phyloP scores from a whole-genome alignment of 2,113 vertebrate genomes.

The Illadopsis cleaveri region DNA sequence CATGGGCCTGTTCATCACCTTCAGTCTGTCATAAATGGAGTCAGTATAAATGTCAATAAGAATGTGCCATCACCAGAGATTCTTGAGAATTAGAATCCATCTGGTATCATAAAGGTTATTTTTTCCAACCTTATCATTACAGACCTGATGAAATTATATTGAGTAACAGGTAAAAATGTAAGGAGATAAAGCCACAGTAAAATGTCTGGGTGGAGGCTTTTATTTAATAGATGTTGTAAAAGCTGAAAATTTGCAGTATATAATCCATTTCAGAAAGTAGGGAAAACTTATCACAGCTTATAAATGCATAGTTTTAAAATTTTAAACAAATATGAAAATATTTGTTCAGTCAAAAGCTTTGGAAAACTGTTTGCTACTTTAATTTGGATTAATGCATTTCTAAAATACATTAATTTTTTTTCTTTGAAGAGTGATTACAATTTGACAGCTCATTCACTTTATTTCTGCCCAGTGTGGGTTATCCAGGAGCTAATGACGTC shows the following conservation, averaged over 20 bases:
- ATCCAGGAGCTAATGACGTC: not conserved
- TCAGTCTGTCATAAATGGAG: conserved; percentile 75
- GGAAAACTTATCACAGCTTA: not conserved
- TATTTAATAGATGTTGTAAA: conserved; percentile 32
- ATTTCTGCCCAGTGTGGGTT: not conserved
- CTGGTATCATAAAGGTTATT: conserved; percentile 73
- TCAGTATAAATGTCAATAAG: conserved; percentile 75
- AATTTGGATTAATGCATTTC: not conserved
- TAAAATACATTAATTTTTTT: not conserved
- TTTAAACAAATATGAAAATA: not conserved
- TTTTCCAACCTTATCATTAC: conserved; percentile 59
- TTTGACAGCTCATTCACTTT: not conserved
- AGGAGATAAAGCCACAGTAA: not conserved
- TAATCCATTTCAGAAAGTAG: not conserved
- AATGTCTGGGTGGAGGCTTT: not conserved
- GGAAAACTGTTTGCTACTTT: not conserved
- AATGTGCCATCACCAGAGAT: conserved; percentile 69
- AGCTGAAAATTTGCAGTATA: not conserved
- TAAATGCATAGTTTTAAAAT: not conserved
- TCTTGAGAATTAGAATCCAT: conserved; percentile 62
- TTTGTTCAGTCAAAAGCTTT: not conserved
- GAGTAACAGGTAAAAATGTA: conserved; percentile 49
- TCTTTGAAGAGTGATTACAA: not conserved
- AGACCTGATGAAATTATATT: conserved; percentile 47
- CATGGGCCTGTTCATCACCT: conserved; percentile 76